These are phyloP conservation scores for Tokudaia muenninki DNA, from an alignment of 2,797 vertebrate species.

Conservation along the genomic window DNA sequence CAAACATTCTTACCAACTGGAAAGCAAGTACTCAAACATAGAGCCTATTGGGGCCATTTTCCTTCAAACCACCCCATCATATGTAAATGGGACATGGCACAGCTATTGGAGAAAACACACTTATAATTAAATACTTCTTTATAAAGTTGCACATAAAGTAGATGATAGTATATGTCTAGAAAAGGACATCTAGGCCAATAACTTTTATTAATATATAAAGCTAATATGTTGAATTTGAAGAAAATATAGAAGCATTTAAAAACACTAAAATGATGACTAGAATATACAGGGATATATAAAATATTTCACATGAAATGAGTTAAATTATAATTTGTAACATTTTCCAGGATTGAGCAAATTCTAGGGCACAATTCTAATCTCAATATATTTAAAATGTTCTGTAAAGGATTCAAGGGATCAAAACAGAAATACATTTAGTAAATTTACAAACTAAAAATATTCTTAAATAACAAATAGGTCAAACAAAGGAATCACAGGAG, in stretches of 20 bases:
- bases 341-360: not conserved
- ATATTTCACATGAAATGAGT: not conserved
- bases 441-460: not conserved
- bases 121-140: not conserved
- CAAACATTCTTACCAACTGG: not conserved
- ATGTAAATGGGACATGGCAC: not conserved
- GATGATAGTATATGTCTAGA: not conserved
- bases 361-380: not conserved
- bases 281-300: not conserved
- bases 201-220: not conserved
- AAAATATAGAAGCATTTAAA: not conserved
- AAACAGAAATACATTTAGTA: not conserved
- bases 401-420: not conserved
- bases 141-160: not conserved
- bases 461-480: not conserved
- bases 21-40: not conserved
- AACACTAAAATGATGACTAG: not conserved
- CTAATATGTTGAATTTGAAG: not conserved
- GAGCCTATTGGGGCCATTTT: not conserved
- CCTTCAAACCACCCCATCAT: not conserved
- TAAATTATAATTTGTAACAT: not conserved
- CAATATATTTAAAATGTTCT: not conserved
- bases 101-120: not conserved
- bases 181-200: not conserved
- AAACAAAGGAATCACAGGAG: not conserved